phyloP scores from a whole-genome alignment of 2,113 vertebrate species.

The Rafetus swinhoei region DNA sequence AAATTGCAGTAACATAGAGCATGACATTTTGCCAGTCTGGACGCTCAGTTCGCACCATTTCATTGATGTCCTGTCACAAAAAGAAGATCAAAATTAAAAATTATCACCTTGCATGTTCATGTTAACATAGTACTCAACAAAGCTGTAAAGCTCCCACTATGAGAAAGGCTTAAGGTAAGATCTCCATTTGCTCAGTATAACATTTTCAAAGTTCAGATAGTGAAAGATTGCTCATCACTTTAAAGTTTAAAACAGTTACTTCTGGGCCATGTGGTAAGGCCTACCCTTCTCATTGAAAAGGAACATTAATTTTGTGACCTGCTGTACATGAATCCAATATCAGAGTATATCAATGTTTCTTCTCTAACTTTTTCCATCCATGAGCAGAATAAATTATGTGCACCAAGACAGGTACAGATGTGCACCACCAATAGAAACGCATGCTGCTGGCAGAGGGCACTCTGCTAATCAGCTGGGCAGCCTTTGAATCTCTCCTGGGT shows the following conservation, averaged over 20 bases:
- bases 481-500: too few relatives aligned
- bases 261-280: fast-evolving
- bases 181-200: not conserved
- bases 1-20: constrained; percentile 96
- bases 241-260: not conserved
- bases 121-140: not conserved
- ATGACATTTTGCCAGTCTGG: constrained; percentile 98
- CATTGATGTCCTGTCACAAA: constrained; percentile 90
- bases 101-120: not conserved
- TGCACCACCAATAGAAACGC: too few relatives aligned
- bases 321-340: not conserved
- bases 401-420: too few relatives aligned
- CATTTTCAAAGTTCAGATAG: not conserved
- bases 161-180: not conserved
- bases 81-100: constrained; percentile 34
- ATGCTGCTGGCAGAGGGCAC: too few relatives aligned
- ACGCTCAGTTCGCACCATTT: constrained; percentile 95
- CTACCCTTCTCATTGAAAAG: not conserved
- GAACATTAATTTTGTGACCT: not conserved
- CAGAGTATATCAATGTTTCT: not conserved
- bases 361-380: not conserved
- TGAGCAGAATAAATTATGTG: too few relatives aligned
- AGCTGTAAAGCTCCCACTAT: not conserved
- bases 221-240: not conserved
- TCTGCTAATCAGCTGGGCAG: too few relatives aligned